Evolutionary conservation across 2,797 vertebrate species (phyloP).

Genomic region (Spinibarbus caldwelli): DNA sequence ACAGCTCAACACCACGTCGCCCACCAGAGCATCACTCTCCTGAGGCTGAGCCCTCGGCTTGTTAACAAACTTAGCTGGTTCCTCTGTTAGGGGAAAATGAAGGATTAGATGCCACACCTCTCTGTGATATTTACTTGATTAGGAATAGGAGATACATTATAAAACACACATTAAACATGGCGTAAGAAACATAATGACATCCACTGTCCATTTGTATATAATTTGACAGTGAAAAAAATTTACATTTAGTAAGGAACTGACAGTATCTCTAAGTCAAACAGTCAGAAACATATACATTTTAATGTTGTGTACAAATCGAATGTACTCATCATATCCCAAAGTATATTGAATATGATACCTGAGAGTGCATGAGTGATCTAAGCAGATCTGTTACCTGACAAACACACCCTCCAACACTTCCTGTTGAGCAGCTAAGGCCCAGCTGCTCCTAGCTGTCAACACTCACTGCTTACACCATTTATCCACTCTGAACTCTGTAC

Average conservation of each 20-base stretch:
- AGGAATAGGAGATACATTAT: neutral
- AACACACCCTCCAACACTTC: conserved; percentile 3
- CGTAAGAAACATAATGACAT: neutral
- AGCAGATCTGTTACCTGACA: conserved; percentile 41
- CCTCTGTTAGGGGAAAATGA: conserved; percentile 71
- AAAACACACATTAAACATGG: neutral
- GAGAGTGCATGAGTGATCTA: conserved; percentile 51
- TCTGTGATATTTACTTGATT: neutral
- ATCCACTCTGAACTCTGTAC: neutral
- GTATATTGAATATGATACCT: conserved; percentile 19
- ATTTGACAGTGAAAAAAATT: neutral
- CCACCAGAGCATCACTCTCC: conserved; percentile 75
- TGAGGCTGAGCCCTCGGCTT: conserved; percentile 80
- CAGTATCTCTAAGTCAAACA: neutral
- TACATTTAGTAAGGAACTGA: neutral
- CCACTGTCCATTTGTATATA: neutral
- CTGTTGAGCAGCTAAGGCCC: conserved; percentile 41
- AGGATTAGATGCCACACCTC: neutral
- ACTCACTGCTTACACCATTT: conserved; percentile 19
- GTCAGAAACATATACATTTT: too few relatives aligned
- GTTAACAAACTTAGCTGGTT: conserved; percentile 83
- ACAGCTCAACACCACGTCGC: conserved; percentile 84
- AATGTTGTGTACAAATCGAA: neutral
- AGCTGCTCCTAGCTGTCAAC: conserved; percentile 54
- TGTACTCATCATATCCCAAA: neutral